Conservation (phyloP, 2,113 vertebrate species). For the Ophiodon elongatus region DNA sequence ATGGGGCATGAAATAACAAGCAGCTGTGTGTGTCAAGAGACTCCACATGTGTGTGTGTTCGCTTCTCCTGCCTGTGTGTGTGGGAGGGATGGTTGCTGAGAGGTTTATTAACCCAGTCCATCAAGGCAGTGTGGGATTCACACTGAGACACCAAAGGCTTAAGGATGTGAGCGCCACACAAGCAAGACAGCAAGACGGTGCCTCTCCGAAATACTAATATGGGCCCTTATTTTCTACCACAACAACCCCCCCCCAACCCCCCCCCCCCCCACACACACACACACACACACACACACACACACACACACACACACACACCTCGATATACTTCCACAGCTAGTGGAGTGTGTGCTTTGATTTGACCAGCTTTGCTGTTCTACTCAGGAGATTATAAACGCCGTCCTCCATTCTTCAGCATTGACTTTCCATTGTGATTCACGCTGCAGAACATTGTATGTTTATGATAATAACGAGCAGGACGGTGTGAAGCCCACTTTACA, state of each 20-base stretch:
- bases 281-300: constrained; percentile 4
- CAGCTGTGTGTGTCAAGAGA: constrained; percentile 79
- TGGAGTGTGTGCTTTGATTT: constrained; percentile 58
- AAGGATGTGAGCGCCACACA: constrained; percentile 82
- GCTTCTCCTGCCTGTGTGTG: constrained; percentile 46
- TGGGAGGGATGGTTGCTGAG: constrained; percentile 63
- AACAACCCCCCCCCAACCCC: constrained; percentile 52
- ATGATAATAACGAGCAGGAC: constrained; percentile 20
- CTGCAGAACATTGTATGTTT: constrained; percentile 27
- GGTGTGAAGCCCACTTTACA: constrained; percentile 11
- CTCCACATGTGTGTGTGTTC: constrained; percentile 44
- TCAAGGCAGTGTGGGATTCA: constrained; percentile 84
- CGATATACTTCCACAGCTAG: constrained; percentile 48
- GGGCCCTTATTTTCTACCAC: constrained; percentile 79
- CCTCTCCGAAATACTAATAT: constrained; percentile 84
- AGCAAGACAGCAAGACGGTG: constrained; percentile 76
- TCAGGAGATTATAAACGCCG: constrained; percentile 35
- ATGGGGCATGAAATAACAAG: constrained; percentile 86
- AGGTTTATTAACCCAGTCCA: constrained; percentile 86
- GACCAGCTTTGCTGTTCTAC: constrained; percentile 51
- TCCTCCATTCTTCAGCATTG: background rate
- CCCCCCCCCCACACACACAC: constrained; percentile 19
- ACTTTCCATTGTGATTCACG: constrained; percentile 35
- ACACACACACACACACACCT: constrained; percentile 17
- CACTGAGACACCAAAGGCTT: constrained; percentile 83